Base-by-base conservation (phyloP, 2,113 vertebrate genomes). In the Salminus brasiliensis region DNA sequence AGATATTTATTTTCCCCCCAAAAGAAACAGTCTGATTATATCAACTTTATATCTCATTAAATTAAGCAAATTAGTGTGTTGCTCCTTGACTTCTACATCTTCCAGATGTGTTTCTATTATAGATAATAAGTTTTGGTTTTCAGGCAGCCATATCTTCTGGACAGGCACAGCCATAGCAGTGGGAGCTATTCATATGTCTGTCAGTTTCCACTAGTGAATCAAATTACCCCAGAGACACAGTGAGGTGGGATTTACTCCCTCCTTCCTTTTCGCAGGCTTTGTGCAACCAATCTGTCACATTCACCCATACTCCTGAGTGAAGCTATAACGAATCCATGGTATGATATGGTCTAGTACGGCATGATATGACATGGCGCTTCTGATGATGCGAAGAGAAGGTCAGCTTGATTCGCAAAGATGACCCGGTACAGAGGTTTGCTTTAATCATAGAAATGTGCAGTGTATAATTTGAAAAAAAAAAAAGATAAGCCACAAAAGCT, bases 221-320 rank as follows among this genome's bases (percentile, higher is more conserved):
- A 62, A 74, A 74, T 74, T 59, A 29, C 7, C 36, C n/a, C 27
- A 59, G 34, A 55, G n/a, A 34, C 11, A 72, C 30, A 36, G n/a
- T 16, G 45, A 73, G 23, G 57, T 43, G 25, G 36, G 39, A 52
- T n/a, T 60, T 23, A 55, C n/a, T 39, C 18, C 12, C 11, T 13
- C 27, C 23, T 30, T 41, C 53, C 16, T 1, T 11, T 60, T 2
- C 30, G 11, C 27, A 13, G 4, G n/a, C n/a, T n/a, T n/a, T n/a
- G n/a, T n/a, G n/a, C n/a, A n/a, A n/a, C n/a, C n/a, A n/a, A n/a
- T n/a, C n/a, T n/a, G n/a, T n/a, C n/a, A n/a, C n/a, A n/a, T n/a
- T n/a, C n/a, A n/a, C n/a, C n/a, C n/a, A n/a, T n/a, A n/a, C 27
- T 27, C 1, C 11, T 29, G 25, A 16, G 57, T 6, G 16, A 30